Percentiles rank a stretch among this genome's conserved stretches.
Evolutionary conservation across 2,888 invertebrate genomes (phyloP).

Genomic region (Acronicta aceris): DNA sequence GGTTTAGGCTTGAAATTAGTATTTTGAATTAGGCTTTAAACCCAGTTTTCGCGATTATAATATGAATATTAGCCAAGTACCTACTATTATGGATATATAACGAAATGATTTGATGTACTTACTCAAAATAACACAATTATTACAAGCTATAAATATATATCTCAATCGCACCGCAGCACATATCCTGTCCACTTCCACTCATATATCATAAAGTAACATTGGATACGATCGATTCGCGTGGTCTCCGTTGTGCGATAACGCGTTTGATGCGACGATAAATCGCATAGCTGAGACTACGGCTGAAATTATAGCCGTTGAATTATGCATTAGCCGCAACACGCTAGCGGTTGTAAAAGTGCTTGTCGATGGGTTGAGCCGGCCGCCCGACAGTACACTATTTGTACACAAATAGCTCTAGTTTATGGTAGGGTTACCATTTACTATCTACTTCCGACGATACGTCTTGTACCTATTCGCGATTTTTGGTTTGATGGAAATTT

Average conservation of each 20-base stretch:
- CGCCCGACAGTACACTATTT: constrained; percentile 54
- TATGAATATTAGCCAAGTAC: too few relatives aligned
- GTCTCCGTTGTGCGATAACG: constrained; percentile 62
- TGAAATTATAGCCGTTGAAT: constrained; percentile 85
- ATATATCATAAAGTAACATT: constrained; percentile 48
- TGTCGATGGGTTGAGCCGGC: constrained; percentile 56
- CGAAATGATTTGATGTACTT: background rate
- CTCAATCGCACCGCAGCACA: constrained; percentile 29
- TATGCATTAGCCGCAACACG: constrained; percentile 80
- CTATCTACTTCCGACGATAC: constrained; percentile 5
- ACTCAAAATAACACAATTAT: constrained; percentile 25
- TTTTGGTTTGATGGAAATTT: background rate
- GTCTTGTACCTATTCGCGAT: constrained; percentile 24
- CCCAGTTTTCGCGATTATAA: too few relatives aligned
- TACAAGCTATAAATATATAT: constrained; percentile 39
- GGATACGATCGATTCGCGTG: constrained; percentile 62
- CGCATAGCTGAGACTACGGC: constrained; percentile 77
- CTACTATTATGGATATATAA: too few relatives aligned
- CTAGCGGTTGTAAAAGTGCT: constrained; percentile 78
- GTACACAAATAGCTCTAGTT: constrained; percentile 53
- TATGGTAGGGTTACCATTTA: constrained; percentile 43
- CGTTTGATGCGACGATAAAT: constrained; percentile 80
- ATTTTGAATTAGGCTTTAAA: too few relatives aligned
- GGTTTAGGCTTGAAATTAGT: too few relatives aligned
- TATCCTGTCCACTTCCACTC: constrained; percentile 38